Conservation (phyloP, 2,113 vertebrate genomes). For the Pelusios castaneus region DNA sequence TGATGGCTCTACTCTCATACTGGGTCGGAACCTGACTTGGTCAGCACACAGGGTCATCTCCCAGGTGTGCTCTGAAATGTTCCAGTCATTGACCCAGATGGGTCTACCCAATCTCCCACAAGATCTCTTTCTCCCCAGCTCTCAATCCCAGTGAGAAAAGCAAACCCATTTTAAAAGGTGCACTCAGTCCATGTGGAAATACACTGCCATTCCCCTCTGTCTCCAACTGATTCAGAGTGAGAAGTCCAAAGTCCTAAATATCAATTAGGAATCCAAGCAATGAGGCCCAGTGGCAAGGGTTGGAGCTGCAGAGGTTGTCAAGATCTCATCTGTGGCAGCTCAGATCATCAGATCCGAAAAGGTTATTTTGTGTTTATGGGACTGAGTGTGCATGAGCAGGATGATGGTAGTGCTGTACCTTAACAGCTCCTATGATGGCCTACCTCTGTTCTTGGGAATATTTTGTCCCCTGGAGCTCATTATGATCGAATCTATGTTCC, state of each 20-base stretch:
- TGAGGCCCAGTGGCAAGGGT: background rate
- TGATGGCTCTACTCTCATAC: background rate
- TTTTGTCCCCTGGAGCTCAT: background rate
- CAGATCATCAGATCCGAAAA: background rate
- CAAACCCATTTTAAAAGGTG: background rate
- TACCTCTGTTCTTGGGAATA: background rate
- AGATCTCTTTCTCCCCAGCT: background rate
- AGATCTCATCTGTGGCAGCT: background rate
- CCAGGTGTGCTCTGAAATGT: background rate
- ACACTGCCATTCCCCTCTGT: background rate
- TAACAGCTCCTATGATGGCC: background rate
- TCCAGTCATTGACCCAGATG: background rate
- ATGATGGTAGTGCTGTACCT: background rate
- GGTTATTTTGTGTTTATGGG: background rate
- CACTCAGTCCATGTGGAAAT: background rate
- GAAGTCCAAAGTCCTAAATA: background rate
- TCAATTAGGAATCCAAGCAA: background rate
- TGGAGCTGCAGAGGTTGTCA: too few species aligned
- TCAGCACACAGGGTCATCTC: background rate
- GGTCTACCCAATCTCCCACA: background rate
- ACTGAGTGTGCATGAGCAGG: background rate
- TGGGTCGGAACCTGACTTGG: too few species aligned
- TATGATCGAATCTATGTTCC: background rate
- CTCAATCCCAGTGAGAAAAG: background rate
- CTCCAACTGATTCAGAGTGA: background rate